These are phyloP conservation scores for Metacarcinus magister DNA, from an alignment of 2,888 invertebrate genomes.

Conservation along the genomic window DNA sequence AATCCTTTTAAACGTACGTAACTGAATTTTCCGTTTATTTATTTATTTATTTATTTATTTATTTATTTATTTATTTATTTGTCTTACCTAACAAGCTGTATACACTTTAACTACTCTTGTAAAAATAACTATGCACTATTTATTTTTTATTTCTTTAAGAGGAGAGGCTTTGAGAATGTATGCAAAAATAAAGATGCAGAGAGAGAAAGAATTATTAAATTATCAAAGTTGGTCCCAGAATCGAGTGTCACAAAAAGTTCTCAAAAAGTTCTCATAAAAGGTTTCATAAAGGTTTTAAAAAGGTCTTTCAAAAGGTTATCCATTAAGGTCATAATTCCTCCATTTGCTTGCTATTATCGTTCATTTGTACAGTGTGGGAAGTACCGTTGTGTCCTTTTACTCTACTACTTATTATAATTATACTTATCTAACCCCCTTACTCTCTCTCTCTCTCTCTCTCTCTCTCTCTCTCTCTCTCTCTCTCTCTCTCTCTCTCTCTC, in stretches of 20 bases:
- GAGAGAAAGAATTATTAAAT: background rate
- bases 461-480: background rate
- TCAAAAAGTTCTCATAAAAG: background rate
- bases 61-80: no score
- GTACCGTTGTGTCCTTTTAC: background rate
- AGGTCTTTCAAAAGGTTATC: no score
- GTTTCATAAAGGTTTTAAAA: no score
- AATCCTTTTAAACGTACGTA: background rate
- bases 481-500: constrained; percentile 26
- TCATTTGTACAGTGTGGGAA: background rate
- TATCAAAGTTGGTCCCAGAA: background rate
- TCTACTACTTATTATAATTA: background rate
- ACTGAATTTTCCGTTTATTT: background rate
- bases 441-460: no score
- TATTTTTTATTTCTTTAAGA: background rate
- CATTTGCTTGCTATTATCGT: background rate
- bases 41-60: no score
- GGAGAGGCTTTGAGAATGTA: background rate
- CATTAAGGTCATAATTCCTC: background rate
- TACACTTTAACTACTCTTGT: background rate
- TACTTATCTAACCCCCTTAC: background rate
- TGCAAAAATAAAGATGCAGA: background rate
- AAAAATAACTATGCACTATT: no score
- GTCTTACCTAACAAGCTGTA: background rate
- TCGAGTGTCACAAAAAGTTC: background rate